Base-by-base conservation (phyloP, 2,797 vertebrate genomes). In the Scolopax rusticola region DNA sequence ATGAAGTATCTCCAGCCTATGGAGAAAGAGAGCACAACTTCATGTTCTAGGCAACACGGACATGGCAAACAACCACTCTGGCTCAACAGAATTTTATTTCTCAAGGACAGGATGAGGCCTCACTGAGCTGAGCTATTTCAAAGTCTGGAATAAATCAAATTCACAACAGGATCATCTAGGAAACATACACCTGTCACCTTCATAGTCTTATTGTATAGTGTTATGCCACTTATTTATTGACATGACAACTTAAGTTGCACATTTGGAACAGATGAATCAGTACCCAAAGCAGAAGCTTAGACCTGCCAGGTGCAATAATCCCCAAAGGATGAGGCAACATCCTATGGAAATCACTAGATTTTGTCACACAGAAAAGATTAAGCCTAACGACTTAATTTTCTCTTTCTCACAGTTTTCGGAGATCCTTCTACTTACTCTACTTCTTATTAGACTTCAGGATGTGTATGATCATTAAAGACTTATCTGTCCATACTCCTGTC, bases 1-100 rank as follows among this genome's bases (percentile, higher is more conserved):
- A 36, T 73, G 41, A 48, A 67, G 50, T 56, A 56, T 27, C 1
- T 0, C 4, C 18, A 61, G 20, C 63, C 17, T 5, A 8, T 0
- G 0, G 0, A 41, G 28, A n/a, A 38, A 25, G 27, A 47, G 45
- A 64, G 57, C 21, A 19, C 38, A 77, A 32, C 12, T 70, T 47
- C 9, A 21, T 20, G 9, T 30, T 36, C 17, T 7, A 11, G 41
- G 33, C 65, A 73, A 41, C 19, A 64, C 3, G 40, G 57, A 19
- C 45, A 25, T 1, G 73, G 50, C 50, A 57, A 69, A 21, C 15
- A 59, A 11, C 23, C 38, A 30, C 16, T 4, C 6, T 24, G 48
- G 53, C 57, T 51, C 11, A 43, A n/a, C 8, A 48, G 73, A 27
- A 23, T 25, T 67, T n/a, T 51, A 43, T 19, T 77, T 15, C 51